Base-by-base conservation (phyloP, 1,140 invertebrate genomes). In the Steinernema khuongi region DNA sequence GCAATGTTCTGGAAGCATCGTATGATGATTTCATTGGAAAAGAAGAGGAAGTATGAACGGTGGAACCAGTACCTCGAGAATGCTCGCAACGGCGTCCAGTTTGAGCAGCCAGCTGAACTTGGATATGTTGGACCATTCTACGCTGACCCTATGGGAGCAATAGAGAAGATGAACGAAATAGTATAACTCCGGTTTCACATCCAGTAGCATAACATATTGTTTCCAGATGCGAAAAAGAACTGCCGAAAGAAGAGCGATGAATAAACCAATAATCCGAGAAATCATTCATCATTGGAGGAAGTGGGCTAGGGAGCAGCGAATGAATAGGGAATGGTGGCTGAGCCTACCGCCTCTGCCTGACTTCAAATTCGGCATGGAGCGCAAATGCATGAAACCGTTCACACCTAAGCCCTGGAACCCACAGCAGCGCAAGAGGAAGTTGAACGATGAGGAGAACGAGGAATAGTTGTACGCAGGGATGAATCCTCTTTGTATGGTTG, bases 381-480 rank as follows among this genome's bases (percentile, higher is more conserved):
- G 50, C 14, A 60, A 60, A 4, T 60, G 50, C 22, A 60, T 60
- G 50, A 60, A 60, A 60, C 50, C 50, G 7, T 60, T 60, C 22
- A 7, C 4, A 60, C 50, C 50, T 14, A 7, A n/a, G n/a, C n/a
- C n/a, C n/a, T n/a, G n/a, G n/a, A n/a, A n/a, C n/a, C n/a, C n/a
- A n/a, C n/a, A n/a, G n/a, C n/a, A n/a, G n/a, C n/a, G n/a, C n/a
- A n/a, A n/a, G n/a, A n/a, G n/a, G n/a, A n/a, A n/a, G n/a, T n/a
- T n/a, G n/a, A n/a, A n/a, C n/a, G n/a, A n/a, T n/a, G n/a, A n/a
- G n/a, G n/a, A n/a, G n/a, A n/a, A n/a, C n/a, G n/a, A n/a, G n/a
- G n/a, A n/a, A n/a, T n/a, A n/a, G n/a, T n/a, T n/a, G n/a, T n/a
- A n/a, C n/a, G n/a, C n/a, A n/a, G n/a, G n/a, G n/a, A n/a, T n/a